Base-by-base conservation (phyloP, 2,113 vertebrate genomes). In the Poeciliopsis occidentalis region DNA sequence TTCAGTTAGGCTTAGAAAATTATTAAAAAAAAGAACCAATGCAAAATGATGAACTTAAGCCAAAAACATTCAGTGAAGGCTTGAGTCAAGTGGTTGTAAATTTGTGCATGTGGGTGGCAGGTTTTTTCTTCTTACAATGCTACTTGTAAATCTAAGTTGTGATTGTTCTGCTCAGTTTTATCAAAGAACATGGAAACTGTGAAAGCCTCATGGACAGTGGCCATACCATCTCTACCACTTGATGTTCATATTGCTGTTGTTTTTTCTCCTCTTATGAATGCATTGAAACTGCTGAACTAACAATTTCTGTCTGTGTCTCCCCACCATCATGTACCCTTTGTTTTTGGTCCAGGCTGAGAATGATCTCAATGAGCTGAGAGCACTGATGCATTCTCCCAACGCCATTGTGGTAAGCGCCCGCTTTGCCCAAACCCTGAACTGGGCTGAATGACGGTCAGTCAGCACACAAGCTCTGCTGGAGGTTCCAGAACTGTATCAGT, bases 341-440 rank as follows among this genome's bases (percentile, higher is more conserved):
- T 90, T 92, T 90, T 85, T 83, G 71, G 69, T 95, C 85, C 96
- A 99, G 98, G 98, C 98, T 94, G 98, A 99, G 95, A 99, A 98
- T 92, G 98, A 99, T 96, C 95, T 99, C 95, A 99, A 99, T 93
- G 98, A 99, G 93, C 96, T 99, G 93, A 97, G 99, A 96, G 96
- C 97, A 95, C 95, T 99, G 96, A 98, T 99, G 96, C 98, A 98
- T 96, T 99, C 98, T 95, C 97, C 98, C 94, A 98, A 97, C 92
- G 97, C 97, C 94, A 97, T 98, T 96, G 96, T 98, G 98, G 98
- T 99, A 97, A 99, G 44, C 94, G 5, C 94, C 91, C 91, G 69
- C 83, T 73, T 76, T 76, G 26, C 69, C 92, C 89, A 87, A 41
- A 82, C 84, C 75, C 78, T 81, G 76, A 76, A 71, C 81, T 29